Conservation (phyloP, 1,140 invertebrate species). For the Ericerus pela region DNA sequence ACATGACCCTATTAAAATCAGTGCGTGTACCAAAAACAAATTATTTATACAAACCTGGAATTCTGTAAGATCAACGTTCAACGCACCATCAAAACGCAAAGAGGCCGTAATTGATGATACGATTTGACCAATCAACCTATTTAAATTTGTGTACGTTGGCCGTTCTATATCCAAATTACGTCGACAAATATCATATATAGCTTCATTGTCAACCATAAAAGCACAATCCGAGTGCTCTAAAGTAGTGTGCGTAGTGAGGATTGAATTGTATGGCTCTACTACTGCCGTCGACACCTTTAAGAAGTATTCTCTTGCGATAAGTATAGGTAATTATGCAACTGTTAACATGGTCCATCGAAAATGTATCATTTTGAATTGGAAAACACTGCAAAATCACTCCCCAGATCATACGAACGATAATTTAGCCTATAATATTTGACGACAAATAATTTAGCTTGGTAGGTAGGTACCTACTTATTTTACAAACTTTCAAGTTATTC, state of each 20-base stretch:
- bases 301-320: too few species aligned
- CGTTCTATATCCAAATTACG: slow-evolving; percentile 44
- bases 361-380: too few species aligned
- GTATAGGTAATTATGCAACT: too few species aligned
- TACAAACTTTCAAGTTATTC: too few species aligned
- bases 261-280: slow-evolving; percentile 61
- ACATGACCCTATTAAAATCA: too few species aligned
- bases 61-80: slow-evolving; percentile 81
- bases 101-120: slow-evolving; percentile 45
- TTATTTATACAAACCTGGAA: slow-evolving; percentile 49
- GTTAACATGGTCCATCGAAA: too few species aligned
- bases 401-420: too few species aligned
- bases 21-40: too few species aligned
- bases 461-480: too few species aligned
- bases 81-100: slow-evolving; percentile 69
- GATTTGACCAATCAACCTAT: slow-evolving; percentile 44
- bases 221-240: slow-evolving; percentile 48
- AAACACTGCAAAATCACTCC: too few species aligned
- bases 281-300: slow-evolving; percentile 47
- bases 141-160: slow-evolving; percentile 49
- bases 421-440: too few species aligned
- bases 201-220: slow-evolving; percentile 56
- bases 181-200: slow-evolving; percentile 54
- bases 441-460: too few species aligned
- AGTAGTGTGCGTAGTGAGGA: slow-evolving; percentile 63